Percentiles rank a stretch among this genome's conserved stretches.
Evolutionary conservation across 2,113 vertebrate species (phyloP).

Genomic region (Pan troglodytes): NHGRI_mPanTro3-v2.1_pri NC_072404.2:153261001-153261500

Average conservation of each 20-base stretch:
- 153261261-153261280: background rate
- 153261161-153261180: background rate
- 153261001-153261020: background rate
- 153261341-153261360: background rate
- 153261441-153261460: background rate
- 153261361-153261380: too few relatives aligned
- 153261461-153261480: background rate
- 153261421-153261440: background rate
- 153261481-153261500: background rate
- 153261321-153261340: background rate
- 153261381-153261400: background rate
- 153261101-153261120: background rate
- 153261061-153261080: background rate
- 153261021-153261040: background rate
- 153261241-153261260: background rate
- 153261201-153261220: too few relatives aligned
- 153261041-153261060: background rate
- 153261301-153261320: background rate
- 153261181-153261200: background rate
- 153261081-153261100: background rate
- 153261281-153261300: background rate
- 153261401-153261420: background rate
- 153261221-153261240: too few relatives aligned
- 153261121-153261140: background rate
- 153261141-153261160: background rate